Conservation (phyloP, 2,797 vertebrate species). For the Mus minutoides region DNA sequence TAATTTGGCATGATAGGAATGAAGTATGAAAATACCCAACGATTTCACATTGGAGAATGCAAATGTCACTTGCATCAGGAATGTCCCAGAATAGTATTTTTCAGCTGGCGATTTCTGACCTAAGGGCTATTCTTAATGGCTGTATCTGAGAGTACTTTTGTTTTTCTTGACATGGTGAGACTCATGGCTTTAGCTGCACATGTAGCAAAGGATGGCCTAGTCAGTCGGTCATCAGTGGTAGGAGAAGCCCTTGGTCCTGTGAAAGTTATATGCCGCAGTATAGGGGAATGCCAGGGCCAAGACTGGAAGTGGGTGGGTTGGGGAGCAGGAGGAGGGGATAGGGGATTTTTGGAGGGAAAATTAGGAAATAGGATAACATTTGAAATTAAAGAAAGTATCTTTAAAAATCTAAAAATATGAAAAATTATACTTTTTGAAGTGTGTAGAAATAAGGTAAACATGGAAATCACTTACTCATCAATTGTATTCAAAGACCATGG, state of each 20-base stretch:
- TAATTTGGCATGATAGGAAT: slow-evolving; percentile 37
- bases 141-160: background rate
- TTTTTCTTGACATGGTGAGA: background rate
- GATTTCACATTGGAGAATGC: background rate
- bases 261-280: too few species aligned
- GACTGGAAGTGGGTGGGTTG: too few species aligned
- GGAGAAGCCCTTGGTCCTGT: too few species aligned
- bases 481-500: background rate
- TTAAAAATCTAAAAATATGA: too few species aligned
- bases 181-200: too few species aligned
- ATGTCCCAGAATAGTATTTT: background rate
- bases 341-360: too few species aligned
- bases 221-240: too few species aligned
- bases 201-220: too few species aligned
- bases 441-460: background rate
- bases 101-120: background rate
- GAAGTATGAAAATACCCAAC: background rate
- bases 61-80: background rate
- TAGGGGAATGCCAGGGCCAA: too few species aligned
- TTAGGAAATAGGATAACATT: too few species aligned
- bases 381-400: too few species aligned
- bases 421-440: background rate
- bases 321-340: too few species aligned
- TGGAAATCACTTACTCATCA: background rate
- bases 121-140: background rate